Conservation (phyloP, 2,888 invertebrate species). For the Mythimna albipuncta region DNA sequence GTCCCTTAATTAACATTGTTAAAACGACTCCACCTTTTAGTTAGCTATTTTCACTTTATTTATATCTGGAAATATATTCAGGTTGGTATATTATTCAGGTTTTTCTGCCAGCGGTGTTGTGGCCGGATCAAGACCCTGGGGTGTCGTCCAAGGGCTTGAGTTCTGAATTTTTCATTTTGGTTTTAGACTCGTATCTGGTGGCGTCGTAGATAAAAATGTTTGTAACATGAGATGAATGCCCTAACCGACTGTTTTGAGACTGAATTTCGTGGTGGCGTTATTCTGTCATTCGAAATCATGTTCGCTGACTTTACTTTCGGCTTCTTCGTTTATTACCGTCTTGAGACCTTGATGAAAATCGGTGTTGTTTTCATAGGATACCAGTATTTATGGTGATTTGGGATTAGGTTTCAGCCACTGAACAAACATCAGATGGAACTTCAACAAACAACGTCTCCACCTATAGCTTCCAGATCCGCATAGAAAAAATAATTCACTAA, state of each 20-base stretch:
- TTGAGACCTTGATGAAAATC: too few species aligned
- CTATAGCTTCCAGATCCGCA: too few species aligned
- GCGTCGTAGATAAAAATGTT: conserved; percentile 34
- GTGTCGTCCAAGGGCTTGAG: conserved; percentile 47
- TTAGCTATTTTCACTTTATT: conserved; percentile 45
- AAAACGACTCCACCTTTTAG: conserved; percentile 38
- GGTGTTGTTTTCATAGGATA: background rate
- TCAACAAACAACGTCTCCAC: too few species aligned
- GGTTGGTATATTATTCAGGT: conserved; percentile 50
- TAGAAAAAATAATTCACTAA: too few species aligned
- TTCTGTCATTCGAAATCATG: background rate
- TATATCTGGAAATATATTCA: conserved; percentile 41
- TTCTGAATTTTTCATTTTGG: conserved; percentile 61
- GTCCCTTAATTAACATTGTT: conserved; percentile 52
- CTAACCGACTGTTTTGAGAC: conserved; percentile 7
- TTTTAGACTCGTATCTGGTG: conserved; percentile 28
- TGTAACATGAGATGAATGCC: conserved; percentile 22
- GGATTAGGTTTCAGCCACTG: background rate
- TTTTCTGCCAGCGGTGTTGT: conserved; percentile 35
- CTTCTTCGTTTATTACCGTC: background rate
- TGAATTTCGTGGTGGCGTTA: background rate
- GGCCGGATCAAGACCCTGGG: conserved; percentile 43
- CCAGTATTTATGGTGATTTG: too few species aligned
- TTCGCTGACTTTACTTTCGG: background rate
- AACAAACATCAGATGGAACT: background rate